phyloP scores from a whole-genome alignment of 2,888 invertebrate genomes.

The Dryobotodes eremita region DNA sequence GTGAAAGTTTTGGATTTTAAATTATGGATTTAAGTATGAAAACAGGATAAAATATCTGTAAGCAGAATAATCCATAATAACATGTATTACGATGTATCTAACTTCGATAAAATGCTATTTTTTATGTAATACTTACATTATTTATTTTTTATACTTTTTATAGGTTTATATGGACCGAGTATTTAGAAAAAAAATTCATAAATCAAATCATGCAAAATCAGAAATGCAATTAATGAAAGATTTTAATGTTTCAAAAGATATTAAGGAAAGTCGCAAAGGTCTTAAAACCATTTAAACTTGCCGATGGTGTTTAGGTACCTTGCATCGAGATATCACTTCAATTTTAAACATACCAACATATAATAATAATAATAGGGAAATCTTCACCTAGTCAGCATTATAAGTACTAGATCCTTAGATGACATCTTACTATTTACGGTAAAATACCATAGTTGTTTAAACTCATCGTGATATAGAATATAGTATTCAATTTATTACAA shows the following conservation, averaged over 20 bases:
- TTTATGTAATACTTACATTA: constrained; percentile 40
- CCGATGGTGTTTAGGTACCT: constrained; percentile 5
- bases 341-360: background rate
- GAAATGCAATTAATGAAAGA: constrained; percentile 21
- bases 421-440: constrained; percentile 15
- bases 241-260: constrained; percentile 14
- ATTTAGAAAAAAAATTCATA: background rate
- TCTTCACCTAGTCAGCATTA: constrained; percentile 35
- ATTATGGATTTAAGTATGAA: constrained; percentile 26
- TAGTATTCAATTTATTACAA: constrained; percentile 8
- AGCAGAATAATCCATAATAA: constrained; percentile 10
- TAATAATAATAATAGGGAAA: constrained; percentile 15
- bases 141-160: constrained; percentile 40
- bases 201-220: background rate
- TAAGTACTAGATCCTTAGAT: constrained; percentile 17
- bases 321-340: constrained; percentile 1
- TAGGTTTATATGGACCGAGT: constrained; percentile 17
- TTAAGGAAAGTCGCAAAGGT: background rate
- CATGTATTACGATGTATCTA: constrained; percentile 5
- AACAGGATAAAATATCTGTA: constrained; percentile 5
- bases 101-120: constrained; percentile 25
- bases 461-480: constrained; percentile 5
- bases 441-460: background rate
- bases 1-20: constrained; percentile 50
- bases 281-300: constrained; percentile 3